phyloP scores from a whole-genome alignment of 2,113 vertebrate species.

The Chrysemys picta region DNA sequence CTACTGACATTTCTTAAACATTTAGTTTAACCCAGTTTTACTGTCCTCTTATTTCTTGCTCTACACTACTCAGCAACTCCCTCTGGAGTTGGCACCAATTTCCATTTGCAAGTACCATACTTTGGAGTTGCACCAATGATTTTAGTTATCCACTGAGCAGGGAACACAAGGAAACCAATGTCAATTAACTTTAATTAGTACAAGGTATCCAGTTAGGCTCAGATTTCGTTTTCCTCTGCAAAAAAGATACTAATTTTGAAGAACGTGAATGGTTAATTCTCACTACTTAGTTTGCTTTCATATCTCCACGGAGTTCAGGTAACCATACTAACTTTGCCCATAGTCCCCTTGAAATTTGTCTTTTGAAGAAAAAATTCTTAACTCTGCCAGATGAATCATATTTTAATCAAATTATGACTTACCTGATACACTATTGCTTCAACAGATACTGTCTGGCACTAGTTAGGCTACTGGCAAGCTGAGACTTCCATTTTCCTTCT shows the following conservation, averaged over 20 bases:
- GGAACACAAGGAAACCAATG: slow-evolving; percentile 51
- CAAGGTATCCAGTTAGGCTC: background rate
- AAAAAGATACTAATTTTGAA: background rate
- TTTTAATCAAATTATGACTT: background rate
- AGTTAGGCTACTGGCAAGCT: background rate
- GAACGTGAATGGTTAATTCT: background rate
- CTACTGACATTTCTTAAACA: background rate
- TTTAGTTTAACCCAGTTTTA: slow-evolving; percentile 35
- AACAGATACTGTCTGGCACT: background rate
- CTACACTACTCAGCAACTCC: background rate
- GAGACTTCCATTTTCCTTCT: background rate
- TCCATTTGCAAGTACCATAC: slow-evolving; percentile 16
- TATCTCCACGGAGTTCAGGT: background rate
- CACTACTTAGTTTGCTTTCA: background rate
- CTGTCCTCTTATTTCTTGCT: background rate
- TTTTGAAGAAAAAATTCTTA: background rate
- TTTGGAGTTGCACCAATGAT: background rate
- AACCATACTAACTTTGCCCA: background rate
- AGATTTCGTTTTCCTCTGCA: background rate
- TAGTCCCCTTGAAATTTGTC: background rate
- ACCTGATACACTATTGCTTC: background rate
- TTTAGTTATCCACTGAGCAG: background rate
- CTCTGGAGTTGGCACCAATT: slow-evolving; percentile 46
- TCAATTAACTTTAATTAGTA: slow-evolving; percentile 55
- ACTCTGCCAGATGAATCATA: background rate